Conservation (phyloP, 37 sponge, comb jelly and placozoan species). For the Spongia lamella region DNA sequence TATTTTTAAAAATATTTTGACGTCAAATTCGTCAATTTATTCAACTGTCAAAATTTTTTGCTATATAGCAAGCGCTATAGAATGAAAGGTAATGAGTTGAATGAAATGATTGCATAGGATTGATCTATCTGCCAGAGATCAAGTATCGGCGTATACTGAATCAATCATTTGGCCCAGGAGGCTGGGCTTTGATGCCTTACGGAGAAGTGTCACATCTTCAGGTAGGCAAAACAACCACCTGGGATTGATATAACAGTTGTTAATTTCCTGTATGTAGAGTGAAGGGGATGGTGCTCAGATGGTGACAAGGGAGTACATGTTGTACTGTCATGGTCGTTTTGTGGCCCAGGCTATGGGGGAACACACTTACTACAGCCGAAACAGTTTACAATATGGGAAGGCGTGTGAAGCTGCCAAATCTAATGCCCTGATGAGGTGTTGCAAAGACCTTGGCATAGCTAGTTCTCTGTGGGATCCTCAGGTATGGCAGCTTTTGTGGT, state of each 20-base stretch:
- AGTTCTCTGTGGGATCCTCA: conserved; percentile 89
- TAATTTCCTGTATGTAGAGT: conserved; percentile 18
- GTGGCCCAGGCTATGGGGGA: conserved; percentile 83
- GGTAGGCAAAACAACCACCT: conserved; percentile 10
- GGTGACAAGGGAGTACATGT: conserved; percentile 81
- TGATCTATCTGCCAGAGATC: conserved; percentile 87
- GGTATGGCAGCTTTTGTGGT: conserved; percentile 35
- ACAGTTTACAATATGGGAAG: conserved; percentile 71
- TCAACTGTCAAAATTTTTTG: neutral
- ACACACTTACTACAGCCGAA: conserved; percentile 72
- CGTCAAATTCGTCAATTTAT: conserved; percentile 17
- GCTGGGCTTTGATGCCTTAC: conserved; percentile 89
- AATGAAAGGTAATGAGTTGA: no score
- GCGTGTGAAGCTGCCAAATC: conserved; percentile 89
- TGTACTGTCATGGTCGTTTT: conserved; percentile 78
- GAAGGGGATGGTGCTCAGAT: conserved; percentile 76
- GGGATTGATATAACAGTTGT: neutral
- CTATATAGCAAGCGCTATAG: no score
- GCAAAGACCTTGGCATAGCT: conserved; percentile 90
- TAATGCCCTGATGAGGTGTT: conserved; percentile 86
- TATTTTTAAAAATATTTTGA: no score
- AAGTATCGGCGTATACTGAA: conserved; percentile 84
- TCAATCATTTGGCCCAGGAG: conserved; percentile 86
- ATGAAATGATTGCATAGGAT: conserved; percentile 39
- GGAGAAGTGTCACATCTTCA: conserved; percentile 72